Conservation (phyloP, 2,113 vertebrate genomes). For the Mus pahari region DNA sequence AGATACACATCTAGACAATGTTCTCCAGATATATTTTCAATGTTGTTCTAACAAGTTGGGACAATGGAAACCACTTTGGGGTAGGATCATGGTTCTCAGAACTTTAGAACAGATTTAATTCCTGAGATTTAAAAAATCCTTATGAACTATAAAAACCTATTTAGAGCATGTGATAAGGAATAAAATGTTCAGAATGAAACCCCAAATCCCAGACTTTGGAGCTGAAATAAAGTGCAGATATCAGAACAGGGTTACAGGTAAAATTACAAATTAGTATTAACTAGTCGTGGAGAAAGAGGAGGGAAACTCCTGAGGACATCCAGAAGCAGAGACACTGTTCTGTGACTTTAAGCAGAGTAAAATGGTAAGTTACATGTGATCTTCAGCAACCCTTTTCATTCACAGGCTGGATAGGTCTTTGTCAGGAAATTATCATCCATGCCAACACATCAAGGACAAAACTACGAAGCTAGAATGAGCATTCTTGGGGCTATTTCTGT, state of each 20-base stretch:
- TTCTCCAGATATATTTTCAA: not conserved
- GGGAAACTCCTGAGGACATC: constrained; percentile 24
- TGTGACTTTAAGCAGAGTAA: not conserved
- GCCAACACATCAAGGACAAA: not conserved
- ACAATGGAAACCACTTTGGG: not conserved
- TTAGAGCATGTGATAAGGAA: constrained; percentile 15
- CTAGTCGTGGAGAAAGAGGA: constrained; percentile 6
- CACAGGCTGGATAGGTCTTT: not conserved
- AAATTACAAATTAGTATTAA: constrained; percentile 46
- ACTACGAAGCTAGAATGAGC: not conserved
- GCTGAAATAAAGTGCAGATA: constrained; percentile 38
- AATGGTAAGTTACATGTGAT: not conserved
- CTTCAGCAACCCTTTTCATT: not conserved
- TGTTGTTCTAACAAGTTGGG: not conserved
- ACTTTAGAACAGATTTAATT: not conserved
- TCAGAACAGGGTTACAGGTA: not conserved
- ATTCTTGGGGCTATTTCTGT: not conserved
- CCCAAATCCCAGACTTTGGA: not conserved
- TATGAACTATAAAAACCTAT: not conserved
- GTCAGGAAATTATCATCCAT: not conserved
- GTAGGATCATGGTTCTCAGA: not conserved
- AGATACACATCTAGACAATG: not conserved
- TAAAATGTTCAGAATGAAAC: constrained; percentile 21
- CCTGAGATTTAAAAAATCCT: not conserved
- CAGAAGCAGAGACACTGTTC: not conserved